These are phyloP conservation scores for Ochotona princeps DNA, from an alignment of 2,113 vertebrate genomes.

Conservation along the genomic window DNA sequence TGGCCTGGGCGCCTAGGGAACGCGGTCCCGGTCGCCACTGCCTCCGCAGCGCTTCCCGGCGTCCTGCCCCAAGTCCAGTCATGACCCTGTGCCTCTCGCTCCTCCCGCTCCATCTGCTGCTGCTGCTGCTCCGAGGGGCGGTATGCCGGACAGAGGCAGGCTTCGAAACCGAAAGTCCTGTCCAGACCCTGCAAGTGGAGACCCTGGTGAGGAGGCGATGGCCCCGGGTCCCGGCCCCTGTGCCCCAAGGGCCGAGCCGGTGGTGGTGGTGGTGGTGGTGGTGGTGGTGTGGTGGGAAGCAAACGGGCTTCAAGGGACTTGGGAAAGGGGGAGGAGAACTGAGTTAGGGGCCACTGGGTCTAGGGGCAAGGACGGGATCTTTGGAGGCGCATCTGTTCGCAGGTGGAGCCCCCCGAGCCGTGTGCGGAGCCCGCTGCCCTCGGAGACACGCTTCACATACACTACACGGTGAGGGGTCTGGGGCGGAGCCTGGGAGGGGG, in stretches of 20 bases:
- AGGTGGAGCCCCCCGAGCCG: conserved; percentile 85
- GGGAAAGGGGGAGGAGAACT: background rate
- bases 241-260: background rate
- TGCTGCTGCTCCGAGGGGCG: conserved; percentile 69
- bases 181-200: conserved; percentile 82
- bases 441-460: conserved; percentile 94
- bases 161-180: conserved; percentile 79
- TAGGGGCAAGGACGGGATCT: background rate
- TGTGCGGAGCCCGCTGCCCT: conserved; percentile 88
- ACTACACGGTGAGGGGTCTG: conserved; percentile 93
- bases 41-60: background rate
- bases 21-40: background rate
- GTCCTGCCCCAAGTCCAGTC: background rate
- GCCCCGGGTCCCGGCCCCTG: background rate
- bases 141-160: conserved; percentile 44
- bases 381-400: conserved; percentile 2
- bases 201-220: conserved; percentile 82
- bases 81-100: conserved; percentile 48
- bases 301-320: background rate
- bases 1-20: conserved; percentile 31
- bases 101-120: conserved; percentile 11
- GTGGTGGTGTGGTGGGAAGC: background rate
- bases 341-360: conserved; percentile 21
- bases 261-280: no score
- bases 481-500: conserved; percentile 23